Base-by-base conservation (phyloP, 2,888 invertebrate species). In the Zygogramma bicolorata region DNA sequence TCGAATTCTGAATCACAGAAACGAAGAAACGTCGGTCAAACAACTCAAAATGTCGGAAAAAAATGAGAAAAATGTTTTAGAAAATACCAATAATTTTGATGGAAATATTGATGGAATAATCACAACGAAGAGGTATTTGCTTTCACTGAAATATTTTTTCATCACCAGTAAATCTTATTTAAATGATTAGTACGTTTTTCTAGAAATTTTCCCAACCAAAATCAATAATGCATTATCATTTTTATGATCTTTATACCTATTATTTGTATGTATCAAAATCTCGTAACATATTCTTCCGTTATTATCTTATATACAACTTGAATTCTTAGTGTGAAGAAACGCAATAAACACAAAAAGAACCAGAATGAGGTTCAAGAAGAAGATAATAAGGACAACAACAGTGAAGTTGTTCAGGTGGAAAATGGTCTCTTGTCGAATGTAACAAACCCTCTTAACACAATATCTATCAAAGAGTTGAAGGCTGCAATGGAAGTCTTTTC, bases 401-500 rank as follows among this genome's bases (percentile, higher is more conserved):
- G 68, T n/a, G 79, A 80, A 27, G 74, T 75, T 65, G 72, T 70
- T 15, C 74, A 73, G 42, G 79, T 76, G 38, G 77, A 79, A 42
- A 68, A 75, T 31, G 76, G 75, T 29, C 65, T 77, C 10, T 22
- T 77, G 2, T 77, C 79, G 18, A 75, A 77, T 29, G 68, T 80
- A 68, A 76, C 79, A 20, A 80, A 75, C 58, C 86, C 87, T 20
- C 83, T 88, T 8, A 88, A 88, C 78, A 92, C 92, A 81, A 91
- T 93, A 82, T 92, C 92, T n/a, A 88, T 93, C 76, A 92, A 93
- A 86, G 94, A 94, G 82, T 90, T 95, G 73, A 92, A 94, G 85
- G 92, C 93, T 88, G 94, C 95, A 0, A 93, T 96, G 92, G 95
- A 96, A 86, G 91, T 93, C 60, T 89, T 95, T 72, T 92, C 93